A percentile compares a stretch with the other conserved stretches of the same genome.
phyloP scores from a whole-genome alignment of 1,140 invertebrate genomes.

The Rhopalosiphum maidis region DNA sequence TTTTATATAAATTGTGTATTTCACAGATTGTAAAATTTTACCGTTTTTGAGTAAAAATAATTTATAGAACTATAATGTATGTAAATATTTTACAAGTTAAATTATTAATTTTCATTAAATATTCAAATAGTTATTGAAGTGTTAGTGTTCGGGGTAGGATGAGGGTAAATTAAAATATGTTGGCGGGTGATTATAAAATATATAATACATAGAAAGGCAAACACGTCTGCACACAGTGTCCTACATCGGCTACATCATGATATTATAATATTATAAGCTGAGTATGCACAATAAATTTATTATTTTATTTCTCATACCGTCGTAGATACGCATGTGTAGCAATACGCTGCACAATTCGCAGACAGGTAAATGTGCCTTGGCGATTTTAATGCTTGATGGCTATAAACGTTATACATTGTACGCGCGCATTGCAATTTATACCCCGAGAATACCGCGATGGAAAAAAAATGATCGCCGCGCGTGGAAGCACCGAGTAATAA shows the following conservation, averaged over 20 bases:
- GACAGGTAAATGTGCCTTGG: not conserved
- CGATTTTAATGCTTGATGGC: not conserved
- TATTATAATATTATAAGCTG: not conserved
- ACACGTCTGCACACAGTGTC: not conserved
- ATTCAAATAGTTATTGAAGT: not conserved
- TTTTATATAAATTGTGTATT: not conserved
- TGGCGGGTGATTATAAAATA: not conserved
- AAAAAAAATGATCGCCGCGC: conserved; percentile 1
- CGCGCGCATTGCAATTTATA: not conserved
- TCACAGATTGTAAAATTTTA: not conserved
- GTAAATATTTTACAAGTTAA: not conserved
- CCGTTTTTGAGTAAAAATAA: not conserved
- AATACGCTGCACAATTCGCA: not conserved
- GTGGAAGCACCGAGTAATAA: conserved; percentile 14
- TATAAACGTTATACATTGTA: not conserved
- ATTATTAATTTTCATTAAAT: not conserved
- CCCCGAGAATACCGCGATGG: not conserved
- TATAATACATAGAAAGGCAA: not conserved
- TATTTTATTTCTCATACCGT: not conserved
- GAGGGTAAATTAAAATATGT: not conserved
- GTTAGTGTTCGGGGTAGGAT: not conserved
- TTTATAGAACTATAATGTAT: not conserved
- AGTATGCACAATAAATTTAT: too few species aligned
- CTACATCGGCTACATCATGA: too few species aligned
- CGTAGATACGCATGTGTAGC: not conserved